Evolutionary conservation across 2,797 vertebrate species (phyloP), one percentile per base, ranked within the genome.

Genomic region (Denticeps clupeoides): DNA sequence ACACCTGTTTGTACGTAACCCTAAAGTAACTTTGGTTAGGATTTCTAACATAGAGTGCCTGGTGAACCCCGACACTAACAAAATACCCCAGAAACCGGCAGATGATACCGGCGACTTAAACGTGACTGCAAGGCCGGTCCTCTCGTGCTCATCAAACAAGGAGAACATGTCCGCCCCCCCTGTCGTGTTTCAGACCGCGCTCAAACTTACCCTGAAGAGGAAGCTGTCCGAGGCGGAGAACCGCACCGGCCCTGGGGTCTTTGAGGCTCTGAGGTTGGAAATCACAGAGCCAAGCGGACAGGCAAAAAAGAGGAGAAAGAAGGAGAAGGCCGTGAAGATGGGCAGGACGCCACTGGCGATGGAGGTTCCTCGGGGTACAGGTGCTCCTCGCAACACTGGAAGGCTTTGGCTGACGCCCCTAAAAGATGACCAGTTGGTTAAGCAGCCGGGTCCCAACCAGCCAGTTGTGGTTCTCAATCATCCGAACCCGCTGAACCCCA

Each of bases 381-480:
- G 16, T 11, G 28, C 18, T 1, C 28, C 59, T 3, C 47, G 3
- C 1, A 63, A 68, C 1, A 56, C 51, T 38, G 32, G 51, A 2
- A 65, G 66, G 11, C 57, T 81, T 22, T 62, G 65, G 5, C 86
- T 90, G 4, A 76, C 81, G 45, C 90, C 93, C 0, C 68, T 87
- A 46, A 89, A 80, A 56, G 66, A 16, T 2, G 81, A 89, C 64
- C 95, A 99, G 41, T 62, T 74, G 41, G 85, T 95, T 47, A 90
- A 85, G 35, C 81, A 75, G 1, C 95, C 95, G 8, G 78, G 86
- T 16, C 86, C 82, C 10, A 83, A 92, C 71, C 95, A 98, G 65
- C 93, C 93, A 0, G 90, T 98, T 56, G 91, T 99, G 12, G 91
- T 99, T 42, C 72, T 98, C 26, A 98, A 99, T 68, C 93, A 96